Evolutionary conservation across 2,797 vertebrate species (phyloP).

Genomic region (Hemibagrus guttatus): DNA sequence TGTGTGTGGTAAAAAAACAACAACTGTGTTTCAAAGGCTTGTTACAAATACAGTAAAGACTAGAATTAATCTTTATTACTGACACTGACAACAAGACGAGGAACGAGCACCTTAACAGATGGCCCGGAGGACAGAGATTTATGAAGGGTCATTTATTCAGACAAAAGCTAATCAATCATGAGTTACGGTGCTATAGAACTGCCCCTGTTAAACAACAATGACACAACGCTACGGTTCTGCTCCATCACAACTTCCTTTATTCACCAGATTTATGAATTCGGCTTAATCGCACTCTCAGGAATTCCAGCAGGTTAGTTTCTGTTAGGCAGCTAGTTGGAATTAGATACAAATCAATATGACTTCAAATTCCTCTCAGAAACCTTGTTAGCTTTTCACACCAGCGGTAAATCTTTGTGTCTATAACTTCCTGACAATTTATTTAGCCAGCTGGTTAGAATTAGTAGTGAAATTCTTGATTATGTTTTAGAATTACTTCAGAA

Average conservation of each 20-base stretch:
- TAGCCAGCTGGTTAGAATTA: background rate
- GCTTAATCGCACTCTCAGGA: background rate
- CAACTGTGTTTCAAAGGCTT: background rate
- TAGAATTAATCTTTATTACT: conserved; percentile 41
- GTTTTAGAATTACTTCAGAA: background rate
- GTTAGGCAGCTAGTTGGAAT: background rate
- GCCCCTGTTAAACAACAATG: background rate
- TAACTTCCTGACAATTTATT: background rate
- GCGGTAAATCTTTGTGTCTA: no score
- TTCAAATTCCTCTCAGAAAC: background rate
- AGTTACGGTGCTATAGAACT: conserved; percentile 7
- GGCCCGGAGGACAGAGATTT: conserved; percentile 36
- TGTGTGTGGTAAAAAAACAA: no score
- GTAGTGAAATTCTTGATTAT: background rate
- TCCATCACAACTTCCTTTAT: background rate
- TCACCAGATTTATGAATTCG: background rate
- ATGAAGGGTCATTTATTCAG: conserved; percentile 41
- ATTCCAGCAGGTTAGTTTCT: background rate
- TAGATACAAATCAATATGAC: background rate
- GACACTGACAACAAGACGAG: conserved; percentile 29
- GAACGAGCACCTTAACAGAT: conserved; percentile 45
- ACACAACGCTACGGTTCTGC: background rate
- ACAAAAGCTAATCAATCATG: conserved; percentile 38
- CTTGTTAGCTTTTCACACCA: background rate
- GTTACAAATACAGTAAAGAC: background rate